These are phyloP conservation scores for Mormyrus lacerda DNA, from an alignment of 2,113 vertebrate species.

Conservation along the genomic window DNA sequence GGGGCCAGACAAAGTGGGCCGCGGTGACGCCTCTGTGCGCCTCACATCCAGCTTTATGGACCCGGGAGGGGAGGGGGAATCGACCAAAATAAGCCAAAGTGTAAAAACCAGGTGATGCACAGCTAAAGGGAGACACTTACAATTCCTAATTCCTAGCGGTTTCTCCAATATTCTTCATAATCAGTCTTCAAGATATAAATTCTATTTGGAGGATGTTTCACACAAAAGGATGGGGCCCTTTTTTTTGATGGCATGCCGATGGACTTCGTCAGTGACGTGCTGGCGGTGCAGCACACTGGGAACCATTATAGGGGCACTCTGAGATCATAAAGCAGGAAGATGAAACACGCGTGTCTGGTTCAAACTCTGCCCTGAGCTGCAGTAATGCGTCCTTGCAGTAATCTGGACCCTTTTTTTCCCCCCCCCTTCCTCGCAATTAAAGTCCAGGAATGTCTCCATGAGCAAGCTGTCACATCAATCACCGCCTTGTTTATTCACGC, in stretches of 20 bases:
- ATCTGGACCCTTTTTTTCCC: slow-evolving; percentile 33
- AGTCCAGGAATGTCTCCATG: slow-evolving; percentile 33
- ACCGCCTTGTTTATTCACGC: slow-evolving; percentile 45
- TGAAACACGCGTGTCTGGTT: not conserved
- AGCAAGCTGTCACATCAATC: slow-evolving; percentile 47
- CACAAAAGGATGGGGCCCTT: not conserved
- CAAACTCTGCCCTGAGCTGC: not conserved
- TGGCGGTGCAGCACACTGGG: not conserved
- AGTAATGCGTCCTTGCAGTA: slow-evolving; percentile 23
- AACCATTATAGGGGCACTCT: not conserved
- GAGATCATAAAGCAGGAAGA: slow-evolving; percentile 2
- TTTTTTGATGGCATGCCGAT: not conserved
- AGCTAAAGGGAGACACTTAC: not conserved
- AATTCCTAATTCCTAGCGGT: slow-evolving; percentile 41
- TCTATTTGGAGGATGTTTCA: not conserved
- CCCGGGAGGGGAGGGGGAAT: not conserved
- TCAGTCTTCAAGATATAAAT: not conserved
- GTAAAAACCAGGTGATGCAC: not conserved
- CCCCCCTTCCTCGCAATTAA: slow-evolving; percentile 39
- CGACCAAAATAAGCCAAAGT: not conserved
- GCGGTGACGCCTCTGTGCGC: not conserved
- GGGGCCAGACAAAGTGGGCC: not conserved
- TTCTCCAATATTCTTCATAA: slow-evolving; percentile 30
- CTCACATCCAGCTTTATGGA: not conserved
- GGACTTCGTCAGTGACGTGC: not conserved